Evolutionary conservation across 1,140 invertebrate species (phyloP).

Genomic region (Drosophila bocqueti): DNA sequence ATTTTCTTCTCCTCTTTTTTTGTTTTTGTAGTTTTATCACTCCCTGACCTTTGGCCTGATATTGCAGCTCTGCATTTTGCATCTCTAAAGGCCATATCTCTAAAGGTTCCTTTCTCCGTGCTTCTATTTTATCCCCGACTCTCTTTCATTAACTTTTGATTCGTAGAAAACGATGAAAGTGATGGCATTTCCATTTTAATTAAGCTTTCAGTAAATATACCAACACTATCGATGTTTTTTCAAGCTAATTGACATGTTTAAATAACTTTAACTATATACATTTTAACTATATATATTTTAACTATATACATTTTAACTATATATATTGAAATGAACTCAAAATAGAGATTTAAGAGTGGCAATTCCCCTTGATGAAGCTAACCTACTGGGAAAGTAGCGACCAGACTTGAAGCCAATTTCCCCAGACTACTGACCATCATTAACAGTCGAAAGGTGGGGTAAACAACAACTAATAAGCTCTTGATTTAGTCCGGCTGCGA

Average conservation of each 20-base stretch:
- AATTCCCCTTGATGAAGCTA: slow-evolving; percentile 2
- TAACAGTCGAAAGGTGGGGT: slow-evolving; percentile 24
- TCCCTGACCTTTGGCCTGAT: slow-evolving; percentile 31
- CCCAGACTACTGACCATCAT: slow-evolving; percentile 24
- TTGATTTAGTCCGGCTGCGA: slow-evolving; percentile 40
- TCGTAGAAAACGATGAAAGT: background rate
- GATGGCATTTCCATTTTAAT: background rate
- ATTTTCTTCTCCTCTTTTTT: background rate
- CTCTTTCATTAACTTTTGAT: slow-evolving; percentile 3
- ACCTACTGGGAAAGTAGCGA: background rate
- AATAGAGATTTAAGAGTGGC: background rate
- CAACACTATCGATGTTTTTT: background rate
- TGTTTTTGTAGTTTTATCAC: slow-evolving; percentile 7
- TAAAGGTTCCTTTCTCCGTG: background rate
- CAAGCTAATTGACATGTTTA: background rate
- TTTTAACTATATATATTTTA: no score
- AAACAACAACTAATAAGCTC: slow-evolving; percentile 43
- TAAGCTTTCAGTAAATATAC: background rate
- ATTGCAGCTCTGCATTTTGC: slow-evolving; percentile 14
- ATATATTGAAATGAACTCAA: no score
- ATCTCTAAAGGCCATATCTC: slow-evolving; percentile 11
- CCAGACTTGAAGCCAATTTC: slow-evolving; percentile 12
- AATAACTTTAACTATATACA: background rate
- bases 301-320: no score
- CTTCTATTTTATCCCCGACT: background rate